Percentiles rank a stretch among this genome's conserved stretches.
phyloP scores from a whole-genome alignment of 1,140 invertebrate genomes.

The Megalonaias nervosa region DNA sequence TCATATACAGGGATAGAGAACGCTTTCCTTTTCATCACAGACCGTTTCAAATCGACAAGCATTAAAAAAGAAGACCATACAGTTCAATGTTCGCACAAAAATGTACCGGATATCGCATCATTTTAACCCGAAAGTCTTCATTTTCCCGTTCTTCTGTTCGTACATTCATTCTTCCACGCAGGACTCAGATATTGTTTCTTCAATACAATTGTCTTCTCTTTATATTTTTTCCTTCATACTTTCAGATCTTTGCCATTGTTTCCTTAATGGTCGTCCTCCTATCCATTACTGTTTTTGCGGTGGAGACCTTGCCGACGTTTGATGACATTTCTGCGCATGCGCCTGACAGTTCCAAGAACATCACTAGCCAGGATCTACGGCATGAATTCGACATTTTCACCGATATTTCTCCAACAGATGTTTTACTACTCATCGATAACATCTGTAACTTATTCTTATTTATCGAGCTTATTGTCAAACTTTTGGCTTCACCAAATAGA shows the following conservation, averaged over 20 bases:
- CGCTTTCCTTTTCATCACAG: too few species aligned
- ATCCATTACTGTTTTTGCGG: constrained; percentile 43
- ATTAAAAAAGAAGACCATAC: too few species aligned
- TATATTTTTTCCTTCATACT: constrained; percentile 14
- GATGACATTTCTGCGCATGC: constrained; percentile 25
- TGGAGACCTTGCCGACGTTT: constrained; percentile 47
- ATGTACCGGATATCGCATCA: too few species aligned
- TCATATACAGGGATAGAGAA: too few species aligned
- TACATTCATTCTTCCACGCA: too few species aligned
- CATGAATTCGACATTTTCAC: constrained; percentile 38
- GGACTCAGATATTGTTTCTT: background rate
- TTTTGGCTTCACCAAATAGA: constrained; percentile 63
- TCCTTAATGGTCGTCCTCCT: constrained; percentile 42
- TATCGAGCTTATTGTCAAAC: constrained; percentile 54
- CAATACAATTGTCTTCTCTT: background rate
- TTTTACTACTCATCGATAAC: constrained; percentile 42
- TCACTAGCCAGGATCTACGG: constrained; percentile 27
- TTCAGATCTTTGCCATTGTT: constrained; percentile 45
- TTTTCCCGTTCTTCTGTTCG: too few species aligned
- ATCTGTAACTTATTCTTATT: constrained; percentile 42
- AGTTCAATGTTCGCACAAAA: too few species aligned
- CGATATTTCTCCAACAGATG: constrained; percentile 20
- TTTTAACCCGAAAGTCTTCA: too few species aligned
- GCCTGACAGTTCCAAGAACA: constrained; percentile 8
- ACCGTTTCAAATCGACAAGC: too few species aligned